These are phyloP conservation scores for Neogale vison DNA, from an alignment of 2,113 vertebrate species.

Conservation along the genomic window DNA sequence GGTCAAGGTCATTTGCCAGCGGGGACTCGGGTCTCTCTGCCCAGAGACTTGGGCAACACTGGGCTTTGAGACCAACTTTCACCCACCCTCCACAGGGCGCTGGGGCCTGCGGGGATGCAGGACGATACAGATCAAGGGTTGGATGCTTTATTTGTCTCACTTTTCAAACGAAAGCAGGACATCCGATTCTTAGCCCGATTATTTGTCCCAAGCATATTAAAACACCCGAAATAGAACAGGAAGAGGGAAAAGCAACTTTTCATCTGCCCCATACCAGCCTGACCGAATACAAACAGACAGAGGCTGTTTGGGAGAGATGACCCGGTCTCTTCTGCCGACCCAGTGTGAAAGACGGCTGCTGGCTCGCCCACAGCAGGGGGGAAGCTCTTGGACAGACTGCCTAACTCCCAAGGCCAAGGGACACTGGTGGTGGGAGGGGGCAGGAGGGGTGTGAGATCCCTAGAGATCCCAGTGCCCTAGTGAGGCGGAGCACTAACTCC, in stretches of 20 bases:
- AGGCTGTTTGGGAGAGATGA: conserved; percentile 2
- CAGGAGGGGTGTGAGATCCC: rapidly evolving
- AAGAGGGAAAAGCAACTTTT: conserved; percentile 48
- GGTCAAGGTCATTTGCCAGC: not conserved
- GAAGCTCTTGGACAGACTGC: not conserved
- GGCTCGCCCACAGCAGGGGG: not conserved
- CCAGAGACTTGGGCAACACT: not conserved
- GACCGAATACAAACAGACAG: not conserved
- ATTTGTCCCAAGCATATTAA: conserved; percentile 29
- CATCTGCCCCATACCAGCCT: not conserved
- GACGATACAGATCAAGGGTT: not conserved
- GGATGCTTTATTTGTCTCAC: not conserved
- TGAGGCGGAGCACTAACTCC: not conserved
- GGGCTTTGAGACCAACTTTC: not conserved
- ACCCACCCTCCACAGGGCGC: not conserved
- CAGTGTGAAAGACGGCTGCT: not conserved
- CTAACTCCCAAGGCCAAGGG: not conserved
- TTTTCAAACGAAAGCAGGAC: conserved; percentile 49
- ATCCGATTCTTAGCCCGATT: not conserved
- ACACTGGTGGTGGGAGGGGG: no score
- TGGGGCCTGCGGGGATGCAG: not conserved
- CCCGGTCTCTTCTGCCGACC: not conserved
- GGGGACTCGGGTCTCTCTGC: not conserved
- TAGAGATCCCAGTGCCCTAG: not conserved
- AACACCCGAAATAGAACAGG: conserved; percentile 15